Evolutionary conservation across 2,888 invertebrate species (phyloP).

Genomic region (Parnassius mnemosyne): DNA sequence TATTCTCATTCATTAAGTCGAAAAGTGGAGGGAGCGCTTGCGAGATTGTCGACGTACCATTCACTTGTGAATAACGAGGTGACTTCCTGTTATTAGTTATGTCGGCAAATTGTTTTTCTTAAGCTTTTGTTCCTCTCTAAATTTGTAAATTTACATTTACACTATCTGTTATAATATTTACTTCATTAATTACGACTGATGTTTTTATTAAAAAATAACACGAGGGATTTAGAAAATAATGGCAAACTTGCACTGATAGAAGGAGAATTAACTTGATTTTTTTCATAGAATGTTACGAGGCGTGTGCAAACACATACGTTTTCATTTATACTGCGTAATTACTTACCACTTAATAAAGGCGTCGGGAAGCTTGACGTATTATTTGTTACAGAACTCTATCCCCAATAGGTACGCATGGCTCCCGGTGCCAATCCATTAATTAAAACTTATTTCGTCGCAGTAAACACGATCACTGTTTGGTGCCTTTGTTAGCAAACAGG

Average conservation of each 20-base stretch:
- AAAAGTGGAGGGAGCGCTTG: conserved; percentile 71
- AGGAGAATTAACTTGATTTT: not conserved
- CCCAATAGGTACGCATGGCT: conserved; percentile 64
- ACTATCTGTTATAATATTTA: not conserved
- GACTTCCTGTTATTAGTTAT: conserved; percentile 77
- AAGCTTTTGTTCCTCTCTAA: conserved; percentile 47
- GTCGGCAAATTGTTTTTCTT: conserved; percentile 74
- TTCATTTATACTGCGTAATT: conserved; percentile 27
- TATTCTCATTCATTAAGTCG: conserved; percentile 80
- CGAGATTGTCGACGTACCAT: conserved; percentile 76
- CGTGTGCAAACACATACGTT: conserved; percentile 21
- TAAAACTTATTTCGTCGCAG: conserved; percentile 76
- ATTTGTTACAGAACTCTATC: conserved; percentile 55
- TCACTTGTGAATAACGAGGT: conserved; percentile 77
- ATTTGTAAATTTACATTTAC: not conserved
- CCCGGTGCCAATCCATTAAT: conserved; percentile 78
- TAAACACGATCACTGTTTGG: conserved; percentile 51
- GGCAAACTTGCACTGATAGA: too few relatives aligned
- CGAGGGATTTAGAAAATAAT: too few relatives aligned
- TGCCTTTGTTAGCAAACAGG: conserved; percentile 53
- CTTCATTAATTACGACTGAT: not conserved
- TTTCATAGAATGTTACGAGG: conserved; percentile 10
- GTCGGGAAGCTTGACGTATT: conserved; percentile 27
- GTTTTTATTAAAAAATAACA: not conserved
- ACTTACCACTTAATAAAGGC: conserved; percentile 28